Evolutionary conservation across 2,113 vertebrate species (phyloP), one percentile per base, ranked within the genome.

Genomic region (Neofelis nebulosa): DNA sequence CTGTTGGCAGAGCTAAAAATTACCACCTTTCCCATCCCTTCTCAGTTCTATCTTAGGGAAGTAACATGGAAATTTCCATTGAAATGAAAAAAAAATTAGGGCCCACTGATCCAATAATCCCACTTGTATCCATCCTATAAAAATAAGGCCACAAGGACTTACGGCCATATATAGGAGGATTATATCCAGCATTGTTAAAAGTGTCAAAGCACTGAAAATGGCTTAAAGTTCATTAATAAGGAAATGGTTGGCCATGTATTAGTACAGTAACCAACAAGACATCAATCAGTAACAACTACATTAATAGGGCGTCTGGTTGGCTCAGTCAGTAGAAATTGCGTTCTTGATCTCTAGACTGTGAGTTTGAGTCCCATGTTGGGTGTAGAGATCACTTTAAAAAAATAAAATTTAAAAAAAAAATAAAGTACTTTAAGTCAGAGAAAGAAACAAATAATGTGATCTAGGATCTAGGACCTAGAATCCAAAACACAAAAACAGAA

Each of bases 241-340:
- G 21, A 45, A 69, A 96, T 3, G 19, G 45, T 4, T 73, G 79
- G 73, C 45, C 63, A 76, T 55, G 31, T 76, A n/a, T 74, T 93
- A 90, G 55, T 65, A 61, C 69, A 55, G 21, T 73, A 82, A 83
- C 36, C 81, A 96, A 91, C 2, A 95, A 38, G 91, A 88, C 74
- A 95, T 61, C 38, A 96, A 88, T 76, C 66, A 87, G 3, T 76
- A 95, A 55, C 61, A 90, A 81, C 38, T 74, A 87, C 14, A 16
- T 76, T 95, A 91, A 78, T 9, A 61, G 71, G 38, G 38, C 27
- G 12, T 25, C 73, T 74, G 38, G 12, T 38, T 74, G 38, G 38
- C 38, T 74, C 71, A 8, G 23, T 12, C 71, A 41, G 38, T 27
- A 15, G 23, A 74, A 23, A 12, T 12, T 74, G 11, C 2, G 38